phyloP scores from a whole-genome alignment of 2,888 invertebrate genomes.

The Microplitis manilae region DNA sequence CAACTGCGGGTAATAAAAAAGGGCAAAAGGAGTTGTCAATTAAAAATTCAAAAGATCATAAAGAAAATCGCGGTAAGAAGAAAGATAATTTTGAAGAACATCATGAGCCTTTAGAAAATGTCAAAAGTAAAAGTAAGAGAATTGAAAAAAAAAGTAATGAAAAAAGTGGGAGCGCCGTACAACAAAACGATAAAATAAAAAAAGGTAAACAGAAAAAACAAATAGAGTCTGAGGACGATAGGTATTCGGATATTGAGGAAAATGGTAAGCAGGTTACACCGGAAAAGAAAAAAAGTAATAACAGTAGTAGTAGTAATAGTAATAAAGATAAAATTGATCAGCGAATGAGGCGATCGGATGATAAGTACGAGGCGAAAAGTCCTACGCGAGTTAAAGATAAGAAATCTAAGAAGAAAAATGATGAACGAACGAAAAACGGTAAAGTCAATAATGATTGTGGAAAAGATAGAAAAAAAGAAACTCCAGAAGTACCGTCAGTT shows the following conservation, averaged over 20 bases:
- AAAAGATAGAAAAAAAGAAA: constrained; percentile 72
- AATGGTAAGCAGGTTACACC: constrained; percentile 55
- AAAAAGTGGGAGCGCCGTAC: constrained; percentile 41
- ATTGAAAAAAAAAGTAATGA: constrained; percentile 61
- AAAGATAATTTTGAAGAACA: constrained; percentile 66
- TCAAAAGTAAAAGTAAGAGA: constrained; percentile 61
- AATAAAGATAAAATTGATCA: constrained; percentile 55
- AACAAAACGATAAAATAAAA: constrained; percentile 53
- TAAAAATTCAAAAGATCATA: constrained; percentile 58
- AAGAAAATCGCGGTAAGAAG: constrained; percentile 60
- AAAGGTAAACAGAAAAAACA: constrained; percentile 57
- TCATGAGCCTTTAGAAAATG: constrained; percentile 57
- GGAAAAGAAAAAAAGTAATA: constrained; percentile 66
- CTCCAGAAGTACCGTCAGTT: constrained; percentile 58
- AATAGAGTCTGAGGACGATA: constrained; percentile 48
- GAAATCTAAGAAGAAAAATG: constrained; percentile 74
- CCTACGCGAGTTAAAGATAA: constrained; percentile 73
- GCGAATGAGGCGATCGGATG: constrained; percentile 41
- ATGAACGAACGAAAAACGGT: constrained; percentile 76
- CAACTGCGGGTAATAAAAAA: constrained; percentile 43
- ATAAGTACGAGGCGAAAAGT: constrained; percentile 68
- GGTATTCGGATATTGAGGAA: constrained; percentile 54
- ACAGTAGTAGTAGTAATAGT: constrained; percentile 16
- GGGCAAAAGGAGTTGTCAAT: constrained; percentile 51
- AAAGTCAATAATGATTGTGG: constrained; percentile 73